Evolutionary conservation across 1,140 invertebrate species (phyloP).

Genomic region (Drosophila ohnishii): DNA sequence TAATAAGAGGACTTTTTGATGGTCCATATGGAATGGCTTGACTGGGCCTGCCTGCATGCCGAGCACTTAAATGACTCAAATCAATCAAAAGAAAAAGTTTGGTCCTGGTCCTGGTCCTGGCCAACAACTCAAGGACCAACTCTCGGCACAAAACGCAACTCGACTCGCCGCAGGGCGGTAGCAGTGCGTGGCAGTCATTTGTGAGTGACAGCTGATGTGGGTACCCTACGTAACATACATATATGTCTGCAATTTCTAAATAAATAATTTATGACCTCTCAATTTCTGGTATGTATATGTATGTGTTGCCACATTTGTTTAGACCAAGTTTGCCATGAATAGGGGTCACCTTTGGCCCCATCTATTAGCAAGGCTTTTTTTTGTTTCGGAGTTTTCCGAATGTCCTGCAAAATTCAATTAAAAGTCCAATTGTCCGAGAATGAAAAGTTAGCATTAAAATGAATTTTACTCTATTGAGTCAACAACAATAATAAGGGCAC

Average conservation of each 20-base stretch:
- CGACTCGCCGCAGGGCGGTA: background rate
- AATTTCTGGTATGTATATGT: slow-evolving; percentile 20
- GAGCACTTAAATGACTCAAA: slow-evolving; percentile 43
- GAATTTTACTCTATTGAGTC: slow-evolving; percentile 2
- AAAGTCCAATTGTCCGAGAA: slow-evolving; percentile 7
- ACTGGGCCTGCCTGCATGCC: slow-evolving; percentile 2
- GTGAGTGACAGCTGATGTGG: slow-evolving; percentile 43
- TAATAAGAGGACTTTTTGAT: slow-evolving; percentile 38
- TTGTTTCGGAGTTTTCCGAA: background rate
- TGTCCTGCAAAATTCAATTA: slow-evolving; percentile 8
- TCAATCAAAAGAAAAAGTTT: slow-evolving; percentile 48
- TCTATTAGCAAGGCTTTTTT: background rate
- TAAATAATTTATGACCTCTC: slow-evolving; percentile 44
- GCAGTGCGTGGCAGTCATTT: slow-evolving; percentile 33
- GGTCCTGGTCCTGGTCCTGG: slow-evolving; percentile 1
- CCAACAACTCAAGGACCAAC: slow-evolving; percentile 22
- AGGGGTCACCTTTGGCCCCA: background rate
- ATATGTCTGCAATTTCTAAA: slow-evolving; percentile 36
- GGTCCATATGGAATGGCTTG: slow-evolving; percentile 1
- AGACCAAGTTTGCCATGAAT: slow-evolving; percentile 10
- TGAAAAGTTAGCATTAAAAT: slow-evolving; percentile 1
- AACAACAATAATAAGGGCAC: slow-evolving; percentile 3
- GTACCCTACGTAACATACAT: too few relatives aligned
- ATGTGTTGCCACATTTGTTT: slow-evolving; percentile 23
- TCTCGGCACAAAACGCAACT: slow-evolving; percentile 8